These are phyloP conservation scores for Gymnarchus niloticus DNA, from an alignment of 2,113 vertebrate species.

Conservation along the genomic window DNA sequence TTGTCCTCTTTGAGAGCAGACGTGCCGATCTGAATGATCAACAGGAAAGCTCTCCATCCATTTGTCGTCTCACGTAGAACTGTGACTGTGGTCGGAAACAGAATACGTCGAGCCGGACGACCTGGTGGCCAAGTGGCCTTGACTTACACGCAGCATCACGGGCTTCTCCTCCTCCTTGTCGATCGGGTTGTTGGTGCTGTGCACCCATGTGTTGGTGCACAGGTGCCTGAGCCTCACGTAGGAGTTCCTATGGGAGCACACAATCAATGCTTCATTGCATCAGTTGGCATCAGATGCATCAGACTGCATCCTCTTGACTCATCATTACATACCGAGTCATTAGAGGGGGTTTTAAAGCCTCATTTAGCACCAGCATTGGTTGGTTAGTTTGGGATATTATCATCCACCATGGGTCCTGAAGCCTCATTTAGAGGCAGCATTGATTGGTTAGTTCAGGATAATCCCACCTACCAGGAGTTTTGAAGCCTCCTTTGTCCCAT, in stretches of 20 bases:
- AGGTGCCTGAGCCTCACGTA: conserved; percentile 93
- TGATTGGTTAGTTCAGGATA: no score
- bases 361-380: no score
- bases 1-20: conserved; percentile 95
- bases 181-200: conserved; percentile 98
- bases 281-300: no score
- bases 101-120: background rate
- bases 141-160: conserved; percentile 87
- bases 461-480: no score
- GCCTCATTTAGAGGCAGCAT: no score
- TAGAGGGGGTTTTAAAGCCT: no score
- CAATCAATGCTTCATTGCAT: background rate
- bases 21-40: conserved; percentile 79
- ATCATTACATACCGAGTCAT: no score
- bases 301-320: no score
- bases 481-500: no score
- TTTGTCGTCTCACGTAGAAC: background rate
- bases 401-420: no score
- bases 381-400: no score
- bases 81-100: background rate
- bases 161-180: conserved; percentile 98
- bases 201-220: conserved; percentile 99
- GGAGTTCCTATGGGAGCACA: conserved; percentile 72
- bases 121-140: background rate
- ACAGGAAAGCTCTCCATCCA: background rate